Conservation (phyloP, 2,888 invertebrate species). For the Tipula confusa region DNA sequence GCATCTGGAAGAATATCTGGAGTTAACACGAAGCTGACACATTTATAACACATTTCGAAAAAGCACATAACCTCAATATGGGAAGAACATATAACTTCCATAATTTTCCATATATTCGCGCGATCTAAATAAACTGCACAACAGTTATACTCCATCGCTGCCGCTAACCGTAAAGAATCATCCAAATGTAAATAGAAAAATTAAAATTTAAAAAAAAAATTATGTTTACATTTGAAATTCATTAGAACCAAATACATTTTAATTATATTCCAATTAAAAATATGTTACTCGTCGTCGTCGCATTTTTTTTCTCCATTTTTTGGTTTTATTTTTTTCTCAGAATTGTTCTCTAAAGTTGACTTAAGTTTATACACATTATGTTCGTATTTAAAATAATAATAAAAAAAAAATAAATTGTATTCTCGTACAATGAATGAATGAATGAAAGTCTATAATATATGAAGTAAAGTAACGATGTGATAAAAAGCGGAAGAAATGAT, state of each 20-base stretch:
- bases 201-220: not conserved
- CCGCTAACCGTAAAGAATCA: conserved; percentile 1
- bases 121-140: not conserved
- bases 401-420: not conserved
- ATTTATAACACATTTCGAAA: too few species aligned
- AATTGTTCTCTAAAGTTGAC: conserved; percentile 12
- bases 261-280: conserved; percentile 25
- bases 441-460: conserved; percentile 25
- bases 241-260: conserved; percentile 20
- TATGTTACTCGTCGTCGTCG: not conserved
- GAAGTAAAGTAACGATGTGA: conserved; percentile 4
- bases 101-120: not conserved
- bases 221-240: conserved; percentile 25
- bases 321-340: not conserved
- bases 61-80: too few species aligned
- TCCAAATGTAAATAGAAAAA: not conserved
- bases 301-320: not conserved
- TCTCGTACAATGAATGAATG: not conserved
- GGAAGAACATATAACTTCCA: too few species aligned
- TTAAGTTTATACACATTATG: not conserved
- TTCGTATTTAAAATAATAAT: too few species aligned
- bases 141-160: not conserved
- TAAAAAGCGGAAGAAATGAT: conserved; percentile 7
- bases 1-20: too few species aligned
- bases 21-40: too few species aligned